Evolutionary conservation across 2,888 invertebrate species (phyloP), one percentile per base, ranked within the genome.

Genomic region (Rhaphigaster nebulosa): DNA sequence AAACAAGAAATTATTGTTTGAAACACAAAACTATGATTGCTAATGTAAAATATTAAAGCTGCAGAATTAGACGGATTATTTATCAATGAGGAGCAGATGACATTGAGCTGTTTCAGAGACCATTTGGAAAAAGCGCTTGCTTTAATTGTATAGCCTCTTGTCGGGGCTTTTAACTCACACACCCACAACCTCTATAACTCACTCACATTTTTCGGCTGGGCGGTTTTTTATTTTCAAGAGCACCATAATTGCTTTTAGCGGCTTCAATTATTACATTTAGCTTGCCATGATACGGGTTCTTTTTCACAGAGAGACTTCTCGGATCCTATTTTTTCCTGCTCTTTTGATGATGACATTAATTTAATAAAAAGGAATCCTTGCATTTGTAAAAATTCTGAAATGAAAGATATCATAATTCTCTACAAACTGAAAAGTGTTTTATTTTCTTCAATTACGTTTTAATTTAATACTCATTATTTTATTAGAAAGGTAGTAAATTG

Each of bases 231-330:
- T 76, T 76, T 76, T 76, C 70, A 76, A 76, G 38, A 38, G 38
- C 34, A 10, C n/a, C 34, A 76, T 76, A 38, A 76, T 76, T 76
- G 70, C 70, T 76, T 76, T 76, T 76, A 76, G 70, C 34, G 70
- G 70, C 38, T 76, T 76, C 70, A 76, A 76, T 76, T 76, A 76
- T 38, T 76, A 38, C 70, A 76, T 38, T 76, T 76, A 76, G 38
- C 70, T 23, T 12, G 20, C 1, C 29, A 76, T 76, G 70, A 76
- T 76, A 76, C 38, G 38, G 38, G 20, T 38, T 38, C 38, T 76
- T 76, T 76, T 76, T 38, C 20, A 76, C 34, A 6, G 38, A 38
- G 29, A 29, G 65, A 65, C 65, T 29, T 65, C 15, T 3, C 13
- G 65, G 65, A 13, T 29, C 2, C 15, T 65, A 3, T 65, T 65